A percentile compares a stretch with the other conserved stretches of the same genome.
Conservation (phyloP, 2,113 vertebrate species). For the Aegithalos caudatus region DNA sequence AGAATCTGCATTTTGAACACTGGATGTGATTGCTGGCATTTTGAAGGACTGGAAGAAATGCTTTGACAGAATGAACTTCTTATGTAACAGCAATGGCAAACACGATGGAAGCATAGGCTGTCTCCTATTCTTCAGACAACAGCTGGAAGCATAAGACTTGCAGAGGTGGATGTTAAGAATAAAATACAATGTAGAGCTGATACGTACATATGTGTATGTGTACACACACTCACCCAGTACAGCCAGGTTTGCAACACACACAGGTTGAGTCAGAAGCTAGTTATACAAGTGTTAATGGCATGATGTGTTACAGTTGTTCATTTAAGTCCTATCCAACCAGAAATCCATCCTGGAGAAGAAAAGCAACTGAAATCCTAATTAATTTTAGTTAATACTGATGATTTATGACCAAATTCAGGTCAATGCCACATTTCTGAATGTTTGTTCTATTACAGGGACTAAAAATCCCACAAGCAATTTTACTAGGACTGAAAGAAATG, state of each 20-base stretch:
- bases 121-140: background rate
- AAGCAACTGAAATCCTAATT: background rate
- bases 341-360: background rate
- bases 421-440: background rate
- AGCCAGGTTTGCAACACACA: background rate
- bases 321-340: background rate
- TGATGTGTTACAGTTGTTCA: background rate
- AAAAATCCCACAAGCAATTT: background rate
- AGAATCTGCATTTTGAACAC: background rate
- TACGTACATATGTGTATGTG: rapidly evolving
- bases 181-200: background rate
- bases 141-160: background rate
- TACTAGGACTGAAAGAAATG: background rate
- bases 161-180: background rate
- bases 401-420: background rate
- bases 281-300: background rate
- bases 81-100: background rate
- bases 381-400: background rate
- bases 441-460: background rate
- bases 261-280: background rate
- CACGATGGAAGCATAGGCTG: background rate
- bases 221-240: background rate
- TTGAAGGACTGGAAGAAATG: background rate
- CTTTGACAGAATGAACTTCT: background rate
- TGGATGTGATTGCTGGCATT: background rate